phyloP scores from a whole-genome alignment of 1,140 invertebrate species.

The Platorchestia sp. region DNA sequence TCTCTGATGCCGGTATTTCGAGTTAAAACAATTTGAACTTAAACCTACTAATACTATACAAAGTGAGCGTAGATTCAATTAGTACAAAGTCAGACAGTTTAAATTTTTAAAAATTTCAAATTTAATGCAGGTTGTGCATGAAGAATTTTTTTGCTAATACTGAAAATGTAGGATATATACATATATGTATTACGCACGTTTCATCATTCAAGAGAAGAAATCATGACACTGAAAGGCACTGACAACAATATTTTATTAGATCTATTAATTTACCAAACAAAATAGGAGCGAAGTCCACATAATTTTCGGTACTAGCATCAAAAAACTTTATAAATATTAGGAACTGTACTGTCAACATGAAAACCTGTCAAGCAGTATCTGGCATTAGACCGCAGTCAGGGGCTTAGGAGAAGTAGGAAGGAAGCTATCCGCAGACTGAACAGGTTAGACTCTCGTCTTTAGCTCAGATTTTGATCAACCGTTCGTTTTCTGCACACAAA shows the following conservation, averaged over 20 bases:
- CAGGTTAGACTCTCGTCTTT: slow-evolving; percentile 47
- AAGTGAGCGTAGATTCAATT: background rate
- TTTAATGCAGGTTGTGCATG: background rate
- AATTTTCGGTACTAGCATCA: background rate
- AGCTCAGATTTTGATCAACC: background rate
- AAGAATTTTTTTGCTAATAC: background rate
- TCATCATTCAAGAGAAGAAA: background rate
- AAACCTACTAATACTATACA: background rate
- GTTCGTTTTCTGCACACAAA: background rate
- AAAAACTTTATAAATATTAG: background rate
- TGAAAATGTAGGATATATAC: background rate
- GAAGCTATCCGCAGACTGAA: background rate
- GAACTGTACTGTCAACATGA: background rate
- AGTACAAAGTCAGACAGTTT: background rate
- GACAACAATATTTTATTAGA: background rate
- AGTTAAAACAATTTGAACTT: background rate
- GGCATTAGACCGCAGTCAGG: background rate
- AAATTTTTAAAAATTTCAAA: background rate
- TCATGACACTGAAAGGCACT: background rate
- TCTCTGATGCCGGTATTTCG: background rate
- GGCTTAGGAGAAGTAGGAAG: slow-evolving; percentile 15
- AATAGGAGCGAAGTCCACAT: background rate
- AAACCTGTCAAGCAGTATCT: slow-evolving; percentile 39
- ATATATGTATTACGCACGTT: background rate
- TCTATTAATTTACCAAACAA: background rate